A percentile compares a stretch with the other conserved stretches of the same genome.
These are phyloP conservation scores for Pteria penguin DNA, from an alignment of 2,888 invertebrate species.

Conservation along the genomic window DNA sequence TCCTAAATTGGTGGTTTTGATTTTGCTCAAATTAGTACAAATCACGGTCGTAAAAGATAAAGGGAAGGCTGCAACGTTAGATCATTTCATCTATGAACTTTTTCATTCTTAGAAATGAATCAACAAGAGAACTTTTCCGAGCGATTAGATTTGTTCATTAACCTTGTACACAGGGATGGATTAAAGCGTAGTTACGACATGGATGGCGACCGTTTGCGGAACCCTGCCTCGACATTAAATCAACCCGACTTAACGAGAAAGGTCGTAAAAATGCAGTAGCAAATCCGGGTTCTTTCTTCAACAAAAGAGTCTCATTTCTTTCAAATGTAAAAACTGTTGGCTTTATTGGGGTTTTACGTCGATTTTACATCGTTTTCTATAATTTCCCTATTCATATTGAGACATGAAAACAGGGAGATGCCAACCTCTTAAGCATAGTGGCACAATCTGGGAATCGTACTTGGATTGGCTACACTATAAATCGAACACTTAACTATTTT, in stretches of 20 bases:
- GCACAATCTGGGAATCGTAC: too few species aligned
- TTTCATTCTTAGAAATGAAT: neutral
- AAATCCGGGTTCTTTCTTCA: too few species aligned
- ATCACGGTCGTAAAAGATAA: neutral
- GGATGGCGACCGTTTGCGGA: neutral
- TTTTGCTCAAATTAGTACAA: neutral
- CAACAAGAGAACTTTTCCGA: constrained; percentile 8
- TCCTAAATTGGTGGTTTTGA: neutral
- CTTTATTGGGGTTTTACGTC: too few species aligned
- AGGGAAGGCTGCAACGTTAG: neutral
- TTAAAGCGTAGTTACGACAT: constrained; percentile 16
- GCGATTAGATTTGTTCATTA: constrained; percentile 31
- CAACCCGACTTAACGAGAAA: neutral
- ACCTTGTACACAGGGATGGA: constrained; percentile 7
- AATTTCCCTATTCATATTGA: too few species aligned
- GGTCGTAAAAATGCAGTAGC: neutral
- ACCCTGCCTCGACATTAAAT: neutral
- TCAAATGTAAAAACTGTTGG: too few species aligned
- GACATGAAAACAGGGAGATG: too few species aligned
- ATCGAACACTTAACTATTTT: too few species aligned
- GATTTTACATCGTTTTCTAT: too few species aligned
- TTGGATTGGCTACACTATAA: too few species aligned
- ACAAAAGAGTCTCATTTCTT: too few species aligned
- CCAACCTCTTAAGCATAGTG: too few species aligned
- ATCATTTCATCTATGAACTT: neutral